Evolutionary conservation across 2,888 invertebrate genomes (phyloP).

Genomic region (Eugnorisma glareosa): DNA sequence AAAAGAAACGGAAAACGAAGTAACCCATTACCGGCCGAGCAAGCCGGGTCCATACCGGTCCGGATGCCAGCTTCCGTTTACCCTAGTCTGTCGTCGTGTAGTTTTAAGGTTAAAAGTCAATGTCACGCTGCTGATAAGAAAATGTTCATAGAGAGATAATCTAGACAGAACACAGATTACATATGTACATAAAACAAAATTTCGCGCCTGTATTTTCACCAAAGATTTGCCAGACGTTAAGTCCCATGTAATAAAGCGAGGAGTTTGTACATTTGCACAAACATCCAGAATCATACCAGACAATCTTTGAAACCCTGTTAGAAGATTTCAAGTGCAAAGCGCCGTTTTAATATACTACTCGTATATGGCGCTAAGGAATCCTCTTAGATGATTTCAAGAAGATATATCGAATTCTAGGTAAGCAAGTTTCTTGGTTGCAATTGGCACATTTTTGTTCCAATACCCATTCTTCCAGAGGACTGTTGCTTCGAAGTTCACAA

Average conservation of each 20-base stretch:
- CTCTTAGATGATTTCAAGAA: neutral
- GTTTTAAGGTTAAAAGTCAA: slow-evolving; percentile 18
- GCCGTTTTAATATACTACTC: slow-evolving; percentile 9
- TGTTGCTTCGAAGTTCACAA: neutral
- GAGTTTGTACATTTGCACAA: neutral
- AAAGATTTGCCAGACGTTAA: neutral
- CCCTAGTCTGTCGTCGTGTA: neutral
- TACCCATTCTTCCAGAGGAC: neutral
- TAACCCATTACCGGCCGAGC: slow-evolving; percentile 50
- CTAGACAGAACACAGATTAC: neutral
- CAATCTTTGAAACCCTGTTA: slow-evolving; percentile 2
- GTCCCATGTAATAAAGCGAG: neutral
- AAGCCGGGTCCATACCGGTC: slow-evolving; percentile 38
- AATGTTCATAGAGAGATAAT: neutral
- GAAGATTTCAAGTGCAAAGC: neutral
- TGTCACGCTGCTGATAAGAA: neutral
- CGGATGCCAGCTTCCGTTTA: slow-evolving; percentile 52
- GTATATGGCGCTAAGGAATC: neutral
- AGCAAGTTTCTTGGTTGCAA: neutral
- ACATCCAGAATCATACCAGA: neutral
- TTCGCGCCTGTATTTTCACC: neutral
- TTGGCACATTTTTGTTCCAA: slow-evolving; percentile 9
- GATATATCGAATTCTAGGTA: neutral
- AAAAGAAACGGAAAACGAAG: slow-evolving; percentile 41
- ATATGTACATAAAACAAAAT: neutral